Evolutionary conservation across 2,888 invertebrate species (phyloP).

Genomic region (Rhagonycha fulva): DNA sequence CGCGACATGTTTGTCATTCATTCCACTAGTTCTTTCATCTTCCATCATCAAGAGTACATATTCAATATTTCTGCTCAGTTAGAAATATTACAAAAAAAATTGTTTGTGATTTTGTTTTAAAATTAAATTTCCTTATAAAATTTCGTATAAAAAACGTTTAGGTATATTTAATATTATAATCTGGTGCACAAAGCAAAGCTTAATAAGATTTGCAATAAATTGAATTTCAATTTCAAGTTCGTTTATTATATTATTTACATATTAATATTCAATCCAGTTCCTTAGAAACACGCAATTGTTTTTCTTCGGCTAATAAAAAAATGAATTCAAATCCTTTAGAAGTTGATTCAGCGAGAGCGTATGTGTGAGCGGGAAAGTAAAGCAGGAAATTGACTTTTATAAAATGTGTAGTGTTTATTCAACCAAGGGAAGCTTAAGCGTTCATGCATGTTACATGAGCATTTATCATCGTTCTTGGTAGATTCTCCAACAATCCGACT

Average conservation of each 20-base stretch:
- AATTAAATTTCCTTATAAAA: background rate
- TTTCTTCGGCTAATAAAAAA: background rate
- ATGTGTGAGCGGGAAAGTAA: slow-evolving; percentile 24
- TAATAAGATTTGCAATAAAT: background rate
- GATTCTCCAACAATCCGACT: slow-evolving; percentile 16
- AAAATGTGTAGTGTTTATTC: slow-evolving; percentile 48
- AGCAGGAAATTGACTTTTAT: slow-evolving; percentile 49
- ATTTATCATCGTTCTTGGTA: slow-evolving; percentile 26
- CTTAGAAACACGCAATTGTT: background rate
- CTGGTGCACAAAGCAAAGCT: background rate
- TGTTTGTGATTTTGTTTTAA: background rate
- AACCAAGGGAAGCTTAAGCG: slow-evolving; percentile 41
- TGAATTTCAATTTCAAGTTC: background rate
- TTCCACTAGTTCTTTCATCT: background rate
- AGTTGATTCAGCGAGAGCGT: background rate
- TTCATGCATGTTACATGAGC: slow-evolving; percentile 39
- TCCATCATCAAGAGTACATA: background rate
- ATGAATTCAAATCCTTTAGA: slow-evolving; percentile 14
- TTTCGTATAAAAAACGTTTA: background rate
- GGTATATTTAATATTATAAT: background rate
- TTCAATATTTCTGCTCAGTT: background rate
- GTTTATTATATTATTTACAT: background rate
- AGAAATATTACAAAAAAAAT: background rate
- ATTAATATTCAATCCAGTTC: background rate
- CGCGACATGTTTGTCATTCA: background rate